Base-by-base conservation (phyloP, 2,113 vertebrate species). In the Hippocampus mohnikei region DNA sequence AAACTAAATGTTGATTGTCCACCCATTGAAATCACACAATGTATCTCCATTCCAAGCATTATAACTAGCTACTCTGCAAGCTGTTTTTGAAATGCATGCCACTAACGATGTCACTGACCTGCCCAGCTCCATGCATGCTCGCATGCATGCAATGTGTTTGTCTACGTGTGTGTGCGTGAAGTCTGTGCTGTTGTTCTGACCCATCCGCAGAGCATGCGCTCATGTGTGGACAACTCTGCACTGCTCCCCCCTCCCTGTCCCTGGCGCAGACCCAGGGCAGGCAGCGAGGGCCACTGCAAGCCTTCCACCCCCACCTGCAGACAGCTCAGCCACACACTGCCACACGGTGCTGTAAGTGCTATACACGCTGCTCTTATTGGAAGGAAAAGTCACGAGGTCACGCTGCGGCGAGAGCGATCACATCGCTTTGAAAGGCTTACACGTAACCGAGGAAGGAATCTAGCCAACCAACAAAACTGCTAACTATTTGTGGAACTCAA, bases 171-270 rank as follows among this genome's bases (percentile, higher is more conserved):
- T 76, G 83, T 76, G 79, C 86, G 87, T 85, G 85, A 88, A 87
- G 79, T 81, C 85, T 89, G 81, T 87, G 85, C 78, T 84, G 84
- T 87, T 91, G 84, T 90, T 89, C 74, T 88, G 91, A 93, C 93
- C 92, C 93, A 94, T 95, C 84, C 91, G 87, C 96, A 98, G 96
- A 98, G 96, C 95, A 94, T 96, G 95, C 88, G 93, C 92, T 89
- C 94, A 92, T 88, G 92, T 91, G 92, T 88, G 93, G 92, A 90
- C 84, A 87, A 86, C 90, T 69, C 88, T 85, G 86, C 85, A 85
- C 86, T 87, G 91, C 87, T 87, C 83, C 86, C 83, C 87, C 82
- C 86, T 89, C 92, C 77, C 89, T 94, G 92, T 70, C 87, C 90
- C 91, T 94, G 94, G 92, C 94, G 88, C 91, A 84, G 92, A 87